Evolutionary conservation across 2,797 vertebrate genomes (phyloP).

Genomic region (Natrix natrix): DNA sequence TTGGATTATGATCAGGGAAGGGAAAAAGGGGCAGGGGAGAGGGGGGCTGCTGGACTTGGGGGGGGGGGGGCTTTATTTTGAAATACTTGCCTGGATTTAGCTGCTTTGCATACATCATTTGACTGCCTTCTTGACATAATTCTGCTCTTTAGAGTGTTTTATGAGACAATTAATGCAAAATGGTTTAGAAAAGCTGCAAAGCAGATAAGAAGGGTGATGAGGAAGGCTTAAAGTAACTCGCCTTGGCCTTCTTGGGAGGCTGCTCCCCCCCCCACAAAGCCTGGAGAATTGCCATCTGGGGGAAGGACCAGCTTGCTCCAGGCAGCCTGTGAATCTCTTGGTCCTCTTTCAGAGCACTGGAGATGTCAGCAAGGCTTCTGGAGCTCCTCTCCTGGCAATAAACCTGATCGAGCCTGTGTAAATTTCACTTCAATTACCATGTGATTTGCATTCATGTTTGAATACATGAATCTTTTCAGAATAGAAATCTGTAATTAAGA

Average conservation of each 20-base stretch:
- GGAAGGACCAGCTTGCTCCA: not conserved
- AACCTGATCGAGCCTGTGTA: not conserved
- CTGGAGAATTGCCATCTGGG: not conserved
- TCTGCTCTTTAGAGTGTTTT: not conserved
- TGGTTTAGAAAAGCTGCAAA: not conserved
- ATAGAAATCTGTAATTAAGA: slow-evolving; percentile 46
- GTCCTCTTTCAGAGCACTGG: not conserved
- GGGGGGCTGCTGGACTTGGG: not conserved
- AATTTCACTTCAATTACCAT: not conserved
- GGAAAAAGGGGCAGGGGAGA: not conserved
- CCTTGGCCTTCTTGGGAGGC: not conserved
- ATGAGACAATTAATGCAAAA: not conserved
- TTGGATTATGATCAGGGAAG: not conserved
- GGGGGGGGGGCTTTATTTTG: not conserved
- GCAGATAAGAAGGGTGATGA: not conserved
- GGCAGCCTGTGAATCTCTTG: not conserved
- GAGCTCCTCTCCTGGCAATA: not conserved
- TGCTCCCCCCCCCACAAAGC: not conserved
- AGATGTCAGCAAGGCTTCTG: no score
- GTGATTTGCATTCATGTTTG: slow-evolving; percentile 20
- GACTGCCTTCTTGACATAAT: not conserved
- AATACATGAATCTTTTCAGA: slow-evolving; percentile 37
- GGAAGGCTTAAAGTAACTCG: not conserved
- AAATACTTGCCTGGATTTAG: not conserved
- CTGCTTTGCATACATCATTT: not conserved